Conservation (phyloP, 2,113 vertebrate species). For the Bubo bubo region DNA sequence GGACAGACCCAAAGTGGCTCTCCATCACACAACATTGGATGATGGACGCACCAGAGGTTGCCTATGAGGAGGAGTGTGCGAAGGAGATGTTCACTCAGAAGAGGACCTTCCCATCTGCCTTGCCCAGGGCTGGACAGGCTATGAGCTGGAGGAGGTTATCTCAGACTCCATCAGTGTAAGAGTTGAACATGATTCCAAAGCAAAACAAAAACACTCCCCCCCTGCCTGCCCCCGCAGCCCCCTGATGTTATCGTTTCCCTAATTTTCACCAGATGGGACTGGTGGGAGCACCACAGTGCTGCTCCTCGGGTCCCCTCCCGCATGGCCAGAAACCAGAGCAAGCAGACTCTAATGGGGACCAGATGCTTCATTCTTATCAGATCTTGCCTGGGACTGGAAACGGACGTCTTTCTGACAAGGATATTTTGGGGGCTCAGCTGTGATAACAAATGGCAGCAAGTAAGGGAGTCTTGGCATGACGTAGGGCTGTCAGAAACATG, state of each 20-base stretch:
- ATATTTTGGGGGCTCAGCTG: conserved; percentile 68
- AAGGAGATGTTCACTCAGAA: background rate
- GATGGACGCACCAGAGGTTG: background rate
- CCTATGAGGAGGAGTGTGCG: background rate
- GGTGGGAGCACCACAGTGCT: background rate
- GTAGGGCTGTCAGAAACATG: background rate
- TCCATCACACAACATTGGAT: background rate
- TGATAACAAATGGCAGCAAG: conserved; percentile 62
- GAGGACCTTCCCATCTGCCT: background rate
- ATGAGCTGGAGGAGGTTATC: conserved; percentile 22
- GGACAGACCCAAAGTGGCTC: background rate
- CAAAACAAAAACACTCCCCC: conserved; percentile 54
- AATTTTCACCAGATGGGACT: conserved; percentile 69
- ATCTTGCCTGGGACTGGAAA: conserved; percentile 55
- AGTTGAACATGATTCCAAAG: conserved; percentile 64
- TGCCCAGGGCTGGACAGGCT: background rate
- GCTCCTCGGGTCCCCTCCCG: background rate
- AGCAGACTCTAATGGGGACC: conserved; percentile 60
- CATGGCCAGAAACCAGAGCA: background rate
- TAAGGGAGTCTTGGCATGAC: conserved; percentile 34
- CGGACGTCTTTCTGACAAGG: conserved; percentile 60
- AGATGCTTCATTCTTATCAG: conserved; percentile 70
- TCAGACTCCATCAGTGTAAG: conserved; percentile 47
- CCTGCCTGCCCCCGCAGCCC: background rate
- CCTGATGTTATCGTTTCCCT: conserved; percentile 55